Percentiles rank a stretch among this genome's conserved stretches.
Conservation (phyloP, 2,888 invertebrate genomes). For the Xestia xanthographa region DNA sequence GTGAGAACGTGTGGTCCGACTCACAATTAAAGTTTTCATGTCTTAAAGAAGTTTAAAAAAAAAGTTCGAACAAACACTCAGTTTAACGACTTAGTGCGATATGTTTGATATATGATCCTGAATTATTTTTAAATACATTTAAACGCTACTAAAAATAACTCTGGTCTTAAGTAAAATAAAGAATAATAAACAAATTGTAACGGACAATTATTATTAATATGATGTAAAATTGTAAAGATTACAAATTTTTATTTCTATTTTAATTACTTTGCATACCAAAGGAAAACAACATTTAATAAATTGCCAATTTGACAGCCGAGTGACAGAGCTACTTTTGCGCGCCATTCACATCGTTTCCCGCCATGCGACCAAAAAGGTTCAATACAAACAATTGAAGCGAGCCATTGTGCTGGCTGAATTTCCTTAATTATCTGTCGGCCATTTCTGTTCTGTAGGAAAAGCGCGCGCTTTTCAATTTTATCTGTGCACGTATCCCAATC, state of each 20-base stretch:
- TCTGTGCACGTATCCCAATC: slow-evolving; percentile 44
- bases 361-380: slow-evolving; percentile 36
- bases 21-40: background rate
- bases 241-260: slow-evolving; percentile 6
- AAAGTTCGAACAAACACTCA: background rate
- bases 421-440: slow-evolving; percentile 49
- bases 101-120: background rate
- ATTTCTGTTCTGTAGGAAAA: slow-evolving; percentile 35
- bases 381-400: slow-evolving; percentile 46
- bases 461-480: slow-evolving; percentile 43
- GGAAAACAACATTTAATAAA: background rate
- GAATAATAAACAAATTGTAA: background rate
- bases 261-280: background rate
- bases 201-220: background rate
- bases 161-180: background rate
- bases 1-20: background rate
- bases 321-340: slow-evolving; percentile 30
- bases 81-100: too few species aligned
- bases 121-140: background rate
- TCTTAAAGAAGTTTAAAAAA: background rate
- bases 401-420: slow-evolving; percentile 44
- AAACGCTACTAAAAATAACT: background rate
- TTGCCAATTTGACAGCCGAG: slow-evolving; percentile 39
- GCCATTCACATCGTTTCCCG: slow-evolving; percentile 24
- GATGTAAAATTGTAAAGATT: background rate